Evolutionary conservation across 53 echinoderm and acorn worm species (phyloP).

Genomic region (Paelopatides confundens): DNA sequence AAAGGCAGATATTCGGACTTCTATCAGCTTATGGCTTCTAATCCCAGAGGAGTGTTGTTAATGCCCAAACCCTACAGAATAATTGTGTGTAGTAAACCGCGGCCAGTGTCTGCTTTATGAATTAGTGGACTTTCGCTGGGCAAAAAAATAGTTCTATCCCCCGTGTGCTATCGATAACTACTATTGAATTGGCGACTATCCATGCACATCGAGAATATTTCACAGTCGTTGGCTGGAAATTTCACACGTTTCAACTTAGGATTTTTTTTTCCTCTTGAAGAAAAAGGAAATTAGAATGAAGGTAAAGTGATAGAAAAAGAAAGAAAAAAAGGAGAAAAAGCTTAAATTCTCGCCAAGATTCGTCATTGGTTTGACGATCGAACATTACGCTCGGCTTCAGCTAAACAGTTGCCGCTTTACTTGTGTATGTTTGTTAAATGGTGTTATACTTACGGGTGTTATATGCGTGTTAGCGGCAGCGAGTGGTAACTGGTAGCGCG

Average conservation of each 20-base stretch:
- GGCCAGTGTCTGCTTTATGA: slow-evolving; percentile 21
- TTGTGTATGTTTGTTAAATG: background rate
- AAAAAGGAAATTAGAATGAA: background rate
- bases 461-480: background rate
- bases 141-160: background rate
- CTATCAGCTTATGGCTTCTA: background rate
- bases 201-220: slow-evolving; percentile 34
- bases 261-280: background rate
- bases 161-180: slow-evolving; percentile 32
- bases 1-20: background rate
- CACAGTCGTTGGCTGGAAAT: slow-evolving; percentile 37
- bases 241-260: slow-evolving; percentile 37
- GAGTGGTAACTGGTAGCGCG: slow-evolving; percentile 8
- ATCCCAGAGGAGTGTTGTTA: slow-evolving; percentile 11
- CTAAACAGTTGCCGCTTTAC: background rate
- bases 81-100: slow-evolving; percentile 35
- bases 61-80: slow-evolving; percentile 38
- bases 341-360: background rate
- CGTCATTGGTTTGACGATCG: background rate
- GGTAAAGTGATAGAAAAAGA: background rate
- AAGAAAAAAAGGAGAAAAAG: background rate
- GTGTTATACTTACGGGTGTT: slow-evolving; percentile 9
- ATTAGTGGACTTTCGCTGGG: slow-evolving; percentile 12
- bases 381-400: background rate
- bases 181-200: slow-evolving; percentile 23